Evolutionary conservation across 2,113 vertebrate species (phyloP), one percentile per base, ranked within the genome.

Genomic region (Mixornis gularis): DNA sequence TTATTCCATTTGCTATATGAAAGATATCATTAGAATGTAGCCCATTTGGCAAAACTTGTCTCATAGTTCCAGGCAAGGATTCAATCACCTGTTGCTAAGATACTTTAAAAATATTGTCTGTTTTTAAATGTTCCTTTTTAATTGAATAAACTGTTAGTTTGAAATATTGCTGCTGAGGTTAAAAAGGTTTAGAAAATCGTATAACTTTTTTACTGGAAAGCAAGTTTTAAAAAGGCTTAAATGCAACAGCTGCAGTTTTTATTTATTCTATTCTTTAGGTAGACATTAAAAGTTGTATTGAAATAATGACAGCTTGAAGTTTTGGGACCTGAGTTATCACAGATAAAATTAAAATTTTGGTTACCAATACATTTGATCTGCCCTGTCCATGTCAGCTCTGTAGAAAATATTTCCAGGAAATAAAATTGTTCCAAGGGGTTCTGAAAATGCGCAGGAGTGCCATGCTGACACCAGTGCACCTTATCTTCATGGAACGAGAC

Each of bases 81-180:
- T 98, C 98, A 98, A 97, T 97, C 97, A 98, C 97, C 97, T 98
- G 98, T 98, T 98, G 98, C 98, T 98, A 97, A 97, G 98, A 97
- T 97, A 98, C 98, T 96, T 95, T 77, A 97, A 97, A 98, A 98
- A 98, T 98, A 98, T 97, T 98, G 97, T 97, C 97, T 97, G 95
- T 97, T 97, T 97, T 96, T 92, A 97, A 97, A 96, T 95, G 91
- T 96, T 97, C 91, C 89, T 93, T 95, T 97, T 97, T 97, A 97
- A 97, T 97, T 97, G 95, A 98, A 97, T 97, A 97, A 98, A 96
- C 95, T 94, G 95, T 95, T 95, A 96, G 96, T 97, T 97, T 98
- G 96, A 98, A 98, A 97, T 96, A 97, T 94, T 95, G 85, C 92
- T 95, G 87, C 79, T 12, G 93, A 97, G 95, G 94, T 96, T 97